These are phyloP conservation scores for Paguma larvata DNA, from an alignment of 2,797 vertebrate genomes.

Conservation along the genomic window DNA sequence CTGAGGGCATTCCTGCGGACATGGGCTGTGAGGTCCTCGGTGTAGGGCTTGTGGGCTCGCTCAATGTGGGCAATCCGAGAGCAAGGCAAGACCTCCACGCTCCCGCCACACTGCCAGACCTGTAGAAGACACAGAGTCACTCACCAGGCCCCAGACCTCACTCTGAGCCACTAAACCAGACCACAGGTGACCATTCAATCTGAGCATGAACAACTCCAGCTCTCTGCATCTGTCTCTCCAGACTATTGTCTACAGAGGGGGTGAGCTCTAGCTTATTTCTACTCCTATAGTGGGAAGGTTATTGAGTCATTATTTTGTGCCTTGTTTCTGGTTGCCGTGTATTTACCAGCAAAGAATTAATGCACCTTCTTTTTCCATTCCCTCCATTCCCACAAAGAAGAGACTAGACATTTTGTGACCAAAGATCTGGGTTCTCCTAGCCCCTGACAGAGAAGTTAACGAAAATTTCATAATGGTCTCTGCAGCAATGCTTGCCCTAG, in stretches of 20 bases:
- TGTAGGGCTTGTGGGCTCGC: constrained; percentile 98
- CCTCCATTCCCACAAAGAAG: not conserved
- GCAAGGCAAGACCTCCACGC: constrained; percentile 98
- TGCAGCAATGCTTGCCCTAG: not conserved
- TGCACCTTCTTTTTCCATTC: not conserved
- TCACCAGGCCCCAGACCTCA: not conserved
- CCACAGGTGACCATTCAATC: not conserved
- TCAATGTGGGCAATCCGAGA: constrained; percentile 98
- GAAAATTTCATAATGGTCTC: not conserved
- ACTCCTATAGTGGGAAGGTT: not conserved
- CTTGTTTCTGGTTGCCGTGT: constrained; percentile 8
- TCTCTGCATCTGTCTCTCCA: not conserved
- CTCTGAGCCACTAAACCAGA: not conserved
- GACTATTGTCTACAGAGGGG: not conserved
- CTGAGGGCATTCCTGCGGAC: constrained; percentile 97
- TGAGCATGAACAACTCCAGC: not conserved
- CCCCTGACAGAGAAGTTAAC: not conserved
- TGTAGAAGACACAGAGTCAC: constrained; percentile 79
- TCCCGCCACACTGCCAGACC: constrained; percentile 98
- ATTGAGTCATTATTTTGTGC: not conserved
- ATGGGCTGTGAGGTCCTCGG: constrained; percentile 95
- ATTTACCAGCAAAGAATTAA: constrained; percentile 8
- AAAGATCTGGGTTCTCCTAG: not conserved
- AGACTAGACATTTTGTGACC: not conserved
- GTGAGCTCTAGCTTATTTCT: rapidly evolving